phyloP scores from a whole-genome alignment of 1,140 invertebrate genomes.

The Drosophila eugracilis region DNA sequence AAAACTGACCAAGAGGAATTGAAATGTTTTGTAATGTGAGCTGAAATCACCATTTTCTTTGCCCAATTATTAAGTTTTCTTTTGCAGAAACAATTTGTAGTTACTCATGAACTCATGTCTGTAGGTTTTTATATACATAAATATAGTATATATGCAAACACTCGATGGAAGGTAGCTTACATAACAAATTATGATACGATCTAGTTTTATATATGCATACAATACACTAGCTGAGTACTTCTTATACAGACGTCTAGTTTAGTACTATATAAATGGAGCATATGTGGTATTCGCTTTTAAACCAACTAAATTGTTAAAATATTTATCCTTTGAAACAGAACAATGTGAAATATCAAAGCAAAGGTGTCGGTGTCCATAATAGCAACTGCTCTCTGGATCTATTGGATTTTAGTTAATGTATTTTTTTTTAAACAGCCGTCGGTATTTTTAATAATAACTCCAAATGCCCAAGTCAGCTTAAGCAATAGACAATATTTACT shows the following conservation, averaged over 20 bases:
- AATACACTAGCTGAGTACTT: constrained; percentile 26
- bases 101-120: constrained; percentile 34
- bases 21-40: constrained; percentile 34
- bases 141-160: constrained; percentile 30
- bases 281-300: constrained; percentile 75
- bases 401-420: constrained; percentile 18
- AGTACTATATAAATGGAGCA: constrained; percentile 40
- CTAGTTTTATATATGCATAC: constrained; percentile 64
- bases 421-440: constrained; percentile 5
- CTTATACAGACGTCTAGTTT: constrained; percentile 32
- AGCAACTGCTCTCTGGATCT: constrained; percentile 32
- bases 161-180: constrained; percentile 34
- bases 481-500: constrained; percentile 38
- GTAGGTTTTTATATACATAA: constrained; percentile 60
- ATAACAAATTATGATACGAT: constrained; percentile 33
- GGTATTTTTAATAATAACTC: constrained; percentile 21
- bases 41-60: constrained; percentile 4
- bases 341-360: constrained; percentile 15
- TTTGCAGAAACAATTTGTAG: constrained; percentile 20
- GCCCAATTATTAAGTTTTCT: constrained; percentile 6
- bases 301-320: constrained; percentile 60
- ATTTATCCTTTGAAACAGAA: constrained; percentile 29
- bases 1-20: constrained; percentile 49
- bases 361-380: constrained; percentile 68
- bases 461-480: constrained; percentile 19